Evolutionary conservation across 1,140 invertebrate species (phyloP).

Genomic region (Drosophila truncata): DNA sequence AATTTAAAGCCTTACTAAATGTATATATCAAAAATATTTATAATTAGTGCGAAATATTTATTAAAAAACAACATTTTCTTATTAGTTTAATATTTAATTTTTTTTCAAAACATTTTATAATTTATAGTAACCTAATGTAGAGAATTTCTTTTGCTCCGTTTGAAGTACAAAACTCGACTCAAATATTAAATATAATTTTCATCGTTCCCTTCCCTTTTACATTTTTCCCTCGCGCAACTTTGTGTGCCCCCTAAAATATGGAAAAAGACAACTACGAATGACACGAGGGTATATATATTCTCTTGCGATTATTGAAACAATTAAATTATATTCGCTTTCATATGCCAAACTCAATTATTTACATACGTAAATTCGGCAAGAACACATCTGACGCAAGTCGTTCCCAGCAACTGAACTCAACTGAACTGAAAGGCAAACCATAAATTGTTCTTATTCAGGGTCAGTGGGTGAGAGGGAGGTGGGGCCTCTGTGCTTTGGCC

Average conservation of each 20-base stretch:
- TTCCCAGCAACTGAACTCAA: constrained; percentile 36
- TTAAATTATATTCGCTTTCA: constrained; percentile 66
- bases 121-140: not conserved
- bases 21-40: not conserved
- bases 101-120: too few relatives aligned
- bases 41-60: not conserved
- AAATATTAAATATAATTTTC: constrained; percentile 50
- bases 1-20: not conserved
- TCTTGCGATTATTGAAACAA: constrained; percentile 58
- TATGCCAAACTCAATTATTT: constrained; percentile 59
- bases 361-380: constrained; percentile 58
- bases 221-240: not conserved
- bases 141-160: constrained; percentile 14
- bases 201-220: constrained; percentile 8
- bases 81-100: not conserved
- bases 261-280: constrained; percentile 45
- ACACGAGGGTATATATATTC: constrained; percentile 33
- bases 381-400: constrained; percentile 70
- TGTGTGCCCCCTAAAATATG: constrained; percentile 2
- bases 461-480: constrained; percentile 35
- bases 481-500: constrained; percentile 17
- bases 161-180: constrained; percentile 14
- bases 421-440: constrained; percentile 12
- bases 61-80: not conserved
- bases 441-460: constrained; percentile 52